Evolutionary conservation across 2,888 invertebrate genomes (phyloP).

Genomic region (Smittia sp.): DNA sequence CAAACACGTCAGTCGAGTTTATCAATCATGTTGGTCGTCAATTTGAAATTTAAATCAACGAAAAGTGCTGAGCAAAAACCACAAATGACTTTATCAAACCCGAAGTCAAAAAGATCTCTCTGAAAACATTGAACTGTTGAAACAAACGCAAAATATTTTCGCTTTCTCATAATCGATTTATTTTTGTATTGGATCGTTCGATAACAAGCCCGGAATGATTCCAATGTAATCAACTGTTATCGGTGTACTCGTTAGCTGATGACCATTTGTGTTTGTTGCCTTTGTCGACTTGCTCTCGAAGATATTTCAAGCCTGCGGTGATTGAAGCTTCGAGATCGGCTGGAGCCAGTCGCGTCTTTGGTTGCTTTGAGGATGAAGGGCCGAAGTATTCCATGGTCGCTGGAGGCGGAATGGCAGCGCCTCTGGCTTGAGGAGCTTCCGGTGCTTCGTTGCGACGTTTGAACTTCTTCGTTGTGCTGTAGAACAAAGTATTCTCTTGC

Average conservation of each 20-base stretch:
- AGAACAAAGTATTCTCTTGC: slow-evolving; percentile 47
- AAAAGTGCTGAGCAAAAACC: no score
- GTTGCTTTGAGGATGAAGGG: slow-evolving; percentile 48
- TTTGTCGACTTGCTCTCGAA: slow-evolving; percentile 58
- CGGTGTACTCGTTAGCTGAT: not conserved
- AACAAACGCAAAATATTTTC: no score
- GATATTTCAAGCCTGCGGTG: slow-evolving; percentile 57
- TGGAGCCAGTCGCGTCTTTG: slow-evolving; percentile 45
- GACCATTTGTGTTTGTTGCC: slow-evolving; percentile 43
- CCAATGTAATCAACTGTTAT: not conserved
- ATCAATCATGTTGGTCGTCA: no score
- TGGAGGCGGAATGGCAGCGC: slow-evolving; percentile 64
- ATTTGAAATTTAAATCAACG: no score
- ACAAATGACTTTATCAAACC: no score
- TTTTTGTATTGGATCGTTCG: no score
- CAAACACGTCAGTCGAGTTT: no score
- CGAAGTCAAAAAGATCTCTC: no score
- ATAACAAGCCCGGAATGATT: no score
- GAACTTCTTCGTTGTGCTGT: slow-evolving; percentile 47
- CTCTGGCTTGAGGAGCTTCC: slow-evolving; percentile 44
- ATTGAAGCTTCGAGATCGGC: slow-evolving; percentile 56
- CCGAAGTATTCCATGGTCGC: slow-evolving; percentile 65
- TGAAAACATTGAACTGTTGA: no score
- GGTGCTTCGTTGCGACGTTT: slow-evolving; percentile 44
- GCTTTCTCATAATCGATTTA: no score